phyloP scores from a whole-genome alignment of 2,113 vertebrate species.

The Carassius gibelio region DNA sequence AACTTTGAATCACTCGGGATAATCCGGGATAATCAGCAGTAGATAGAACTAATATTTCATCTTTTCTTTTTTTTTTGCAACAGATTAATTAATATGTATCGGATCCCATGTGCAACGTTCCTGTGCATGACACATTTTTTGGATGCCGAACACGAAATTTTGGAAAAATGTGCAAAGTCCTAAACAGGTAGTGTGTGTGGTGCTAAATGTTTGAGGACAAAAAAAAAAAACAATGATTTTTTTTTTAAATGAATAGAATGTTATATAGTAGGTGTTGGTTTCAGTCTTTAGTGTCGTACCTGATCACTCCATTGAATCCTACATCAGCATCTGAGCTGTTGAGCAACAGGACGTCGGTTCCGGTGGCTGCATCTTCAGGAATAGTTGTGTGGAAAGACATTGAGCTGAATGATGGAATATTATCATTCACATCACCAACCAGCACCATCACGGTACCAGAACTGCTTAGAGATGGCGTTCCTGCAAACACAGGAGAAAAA shows the following conservation, averaged over 20 bases:
- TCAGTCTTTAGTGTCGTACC: conserved; percentile 71
- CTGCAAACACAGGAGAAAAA: conserved; percentile 67
- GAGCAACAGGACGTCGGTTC: conserved; percentile 89
- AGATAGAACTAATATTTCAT: no score
- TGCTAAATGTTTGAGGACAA: not conserved
- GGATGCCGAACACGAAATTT: no score
- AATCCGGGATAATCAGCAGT: no score
- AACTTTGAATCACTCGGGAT: no score
- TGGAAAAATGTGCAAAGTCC: no score
- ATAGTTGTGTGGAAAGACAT: conserved; percentile 83
- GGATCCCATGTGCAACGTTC: no score
- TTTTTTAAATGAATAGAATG: no score
- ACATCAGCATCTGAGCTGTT: conserved; percentile 89
- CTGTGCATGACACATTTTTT: no score
- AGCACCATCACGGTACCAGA: conserved; percentile 87
- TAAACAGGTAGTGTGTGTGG: conserved; percentile 26
- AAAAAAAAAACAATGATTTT: not conserved
- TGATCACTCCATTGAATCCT: conserved; percentile 88
- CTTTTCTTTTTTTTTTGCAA: no score
- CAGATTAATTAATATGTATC: no score
- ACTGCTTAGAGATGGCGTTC: conserved; percentile 88
- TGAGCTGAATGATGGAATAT: conserved; percentile 84
- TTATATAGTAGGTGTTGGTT: not conserved
- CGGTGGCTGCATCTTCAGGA: conserved; percentile 88
- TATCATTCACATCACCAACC: conserved; percentile 94